Evolutionary conservation across 2,113 vertebrate genomes (phyloP).

Genomic region (Mixornis gularis): DNA sequence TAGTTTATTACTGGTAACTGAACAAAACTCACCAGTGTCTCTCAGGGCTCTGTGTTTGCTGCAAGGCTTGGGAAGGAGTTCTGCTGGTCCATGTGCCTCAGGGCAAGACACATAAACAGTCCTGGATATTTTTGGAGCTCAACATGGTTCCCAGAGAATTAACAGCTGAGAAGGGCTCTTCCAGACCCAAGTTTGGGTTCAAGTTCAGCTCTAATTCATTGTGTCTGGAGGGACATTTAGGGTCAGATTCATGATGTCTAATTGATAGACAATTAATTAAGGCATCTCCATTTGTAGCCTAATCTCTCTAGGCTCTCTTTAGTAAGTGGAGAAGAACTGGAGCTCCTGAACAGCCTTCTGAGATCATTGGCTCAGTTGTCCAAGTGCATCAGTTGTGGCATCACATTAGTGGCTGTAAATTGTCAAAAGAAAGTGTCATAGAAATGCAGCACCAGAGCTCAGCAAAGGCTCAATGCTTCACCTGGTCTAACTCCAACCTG

Average conservation of each 20-base stretch:
- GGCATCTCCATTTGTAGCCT: not conserved
- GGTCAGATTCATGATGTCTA: not conserved
- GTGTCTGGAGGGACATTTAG: not conserved
- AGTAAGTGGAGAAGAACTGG: not conserved
- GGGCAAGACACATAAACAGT: not conserved
- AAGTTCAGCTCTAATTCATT: not conserved
- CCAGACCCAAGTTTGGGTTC: not conserved
- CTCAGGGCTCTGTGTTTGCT: not conserved
- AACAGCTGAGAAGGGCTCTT: not conserved
- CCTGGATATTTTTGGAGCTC: not conserved
- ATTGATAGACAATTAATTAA: not conserved
- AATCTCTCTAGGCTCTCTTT: not conserved
- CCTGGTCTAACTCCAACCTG: not conserved
- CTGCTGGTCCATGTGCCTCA: rapidly evolving
- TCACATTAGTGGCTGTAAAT: not conserved
- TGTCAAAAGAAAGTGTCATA: not conserved
- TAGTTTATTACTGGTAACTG: not conserved
- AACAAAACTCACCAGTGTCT: not conserved
- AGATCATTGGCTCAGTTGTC: not conserved
- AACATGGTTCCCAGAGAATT: not conserved
- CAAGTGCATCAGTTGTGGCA: not conserved
- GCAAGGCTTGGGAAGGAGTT: not conserved
- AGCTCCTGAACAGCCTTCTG: not conserved
- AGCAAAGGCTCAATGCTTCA: not conserved
- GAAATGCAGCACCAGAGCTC: not conserved